Evolutionary conservation across 2,888 invertebrate genomes (phyloP), one percentile per base, ranked within the genome.

Genomic region (Rambutsinella grinnellia): DNA sequence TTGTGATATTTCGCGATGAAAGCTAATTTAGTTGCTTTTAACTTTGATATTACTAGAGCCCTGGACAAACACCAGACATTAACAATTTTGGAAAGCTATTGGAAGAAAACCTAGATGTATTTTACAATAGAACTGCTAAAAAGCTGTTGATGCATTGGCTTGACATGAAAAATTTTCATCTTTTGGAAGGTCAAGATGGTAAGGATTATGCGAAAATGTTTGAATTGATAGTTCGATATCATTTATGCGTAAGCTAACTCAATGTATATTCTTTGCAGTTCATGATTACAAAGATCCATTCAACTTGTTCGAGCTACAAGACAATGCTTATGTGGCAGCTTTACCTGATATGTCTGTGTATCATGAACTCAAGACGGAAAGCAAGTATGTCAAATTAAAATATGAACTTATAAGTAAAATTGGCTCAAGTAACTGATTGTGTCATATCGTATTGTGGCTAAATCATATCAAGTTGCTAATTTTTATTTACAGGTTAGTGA

Each of bases 111-210:
- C 92, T 95, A 0, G 92, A 94, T 62, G 89, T 92, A 1, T 98
- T 99, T 87, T 95, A 95, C 86, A 92, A 94, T 0, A 90, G 99
- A 78, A 97, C 96, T 0, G 91, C 96, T 0, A 94, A 94, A 86
- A 89, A 93, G 0, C 88, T 99, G 47, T 90, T 93, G 86, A 91
- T 91, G 63, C 97, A 99, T 86, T 99, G 99, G 98, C 92, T 93
- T 83, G 89, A 95, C 28, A 90, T 99, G 88, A 95, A 95, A 85
- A 94, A 96, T 86, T 97, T 96, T 86, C 93, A 94, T 84, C 88
- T 99, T 36, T 88, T 99, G 68, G 94, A 95, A 0, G 97, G 97
- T 87, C 98, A 98, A 88, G 90, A 91, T 61, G 92, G 94, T 89
- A 84, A 82, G 81, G 26, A 36, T 36, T 36, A 36, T 13, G 13